Evolutionary conservation across 2,888 invertebrate species (phyloP).

Genomic region (Leptinotarsa peninsularis): DNA sequence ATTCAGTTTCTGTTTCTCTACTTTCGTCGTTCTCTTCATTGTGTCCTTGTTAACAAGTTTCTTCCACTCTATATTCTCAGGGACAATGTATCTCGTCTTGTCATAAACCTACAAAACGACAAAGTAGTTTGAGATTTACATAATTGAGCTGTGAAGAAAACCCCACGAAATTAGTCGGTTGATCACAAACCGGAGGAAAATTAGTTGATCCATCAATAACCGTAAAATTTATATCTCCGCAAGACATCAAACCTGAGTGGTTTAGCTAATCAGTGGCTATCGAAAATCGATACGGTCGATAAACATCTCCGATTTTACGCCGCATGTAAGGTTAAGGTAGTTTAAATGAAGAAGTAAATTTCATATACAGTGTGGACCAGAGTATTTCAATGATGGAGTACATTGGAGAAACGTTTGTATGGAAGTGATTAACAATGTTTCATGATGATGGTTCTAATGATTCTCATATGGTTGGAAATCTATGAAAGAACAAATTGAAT

Average conservation of each 20-base stretch:
- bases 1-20: too few relatives aligned
- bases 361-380: neutral
- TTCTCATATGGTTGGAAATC: too few relatives aligned
- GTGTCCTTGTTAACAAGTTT: too few relatives aligned
- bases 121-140: neutral
- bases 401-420: too few relatives aligned
- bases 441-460: too few relatives aligned
- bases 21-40: too few relatives aligned
- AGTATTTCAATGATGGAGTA: too few relatives aligned
- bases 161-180: neutral
- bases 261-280: slow-evolving; percentile 13
- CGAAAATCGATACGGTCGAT: neutral
- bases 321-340: neutral
- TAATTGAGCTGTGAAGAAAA: slow-evolving; percentile 5
- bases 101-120: too few relatives aligned
- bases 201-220: slow-evolving; percentile 5
- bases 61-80: neutral
- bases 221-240: slow-evolving; percentile 3
- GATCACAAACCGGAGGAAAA: neutral
- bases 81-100: neutral
- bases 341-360: slow-evolving; percentile 9
- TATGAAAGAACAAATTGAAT: too few relatives aligned
- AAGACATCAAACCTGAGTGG: slow-evolving; percentile 8
- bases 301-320: slow-evolving; percentile 1
- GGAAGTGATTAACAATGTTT: too few relatives aligned